Evolutionary conservation across 2,797 vertebrate genomes (phyloP).

Genomic region (Cynopterus sphinx): DNA sequence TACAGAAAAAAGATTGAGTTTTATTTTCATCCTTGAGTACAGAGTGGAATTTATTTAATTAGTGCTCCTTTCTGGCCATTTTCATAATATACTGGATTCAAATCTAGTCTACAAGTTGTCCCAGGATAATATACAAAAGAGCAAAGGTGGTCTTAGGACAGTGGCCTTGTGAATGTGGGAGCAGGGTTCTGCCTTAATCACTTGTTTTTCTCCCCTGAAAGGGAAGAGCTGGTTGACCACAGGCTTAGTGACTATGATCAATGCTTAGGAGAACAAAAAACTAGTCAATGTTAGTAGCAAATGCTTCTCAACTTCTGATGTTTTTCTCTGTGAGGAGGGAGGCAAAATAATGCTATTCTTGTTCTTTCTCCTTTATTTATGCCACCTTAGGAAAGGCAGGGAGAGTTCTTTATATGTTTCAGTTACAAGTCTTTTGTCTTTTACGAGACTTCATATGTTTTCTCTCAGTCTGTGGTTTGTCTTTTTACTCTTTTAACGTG

Average conservation of each 20-base stretch:
- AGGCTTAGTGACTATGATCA: not conserved
- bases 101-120: not conserved
- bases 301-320: not conserved
- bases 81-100: not conserved
- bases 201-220: not conserved
- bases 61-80: not conserved
- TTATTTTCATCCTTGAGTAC: not conserved
- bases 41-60: conserved; percentile 4
- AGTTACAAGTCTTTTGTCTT: not conserved
- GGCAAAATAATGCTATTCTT: not conserved
- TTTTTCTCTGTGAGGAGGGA: not conserved
- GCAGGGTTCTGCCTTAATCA: not conserved
- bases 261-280: not conserved
- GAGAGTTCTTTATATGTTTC: not conserved
- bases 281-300: not conserved
- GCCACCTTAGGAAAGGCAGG: not conserved
- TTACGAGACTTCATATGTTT: not conserved
- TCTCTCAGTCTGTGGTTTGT: not conserved
- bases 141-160: not conserved
- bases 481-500: not conserved
- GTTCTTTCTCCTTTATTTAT: not conserved
- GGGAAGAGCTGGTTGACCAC: not conserved
- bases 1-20: not conserved
- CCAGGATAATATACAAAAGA: not conserved
- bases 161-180: not conserved